Percentiles rank a stretch among this genome's conserved stretches.
Evolutionary conservation across 2,888 invertebrate genomes (phyloP).

Genomic region (Drosophila niveifrons): DNA sequence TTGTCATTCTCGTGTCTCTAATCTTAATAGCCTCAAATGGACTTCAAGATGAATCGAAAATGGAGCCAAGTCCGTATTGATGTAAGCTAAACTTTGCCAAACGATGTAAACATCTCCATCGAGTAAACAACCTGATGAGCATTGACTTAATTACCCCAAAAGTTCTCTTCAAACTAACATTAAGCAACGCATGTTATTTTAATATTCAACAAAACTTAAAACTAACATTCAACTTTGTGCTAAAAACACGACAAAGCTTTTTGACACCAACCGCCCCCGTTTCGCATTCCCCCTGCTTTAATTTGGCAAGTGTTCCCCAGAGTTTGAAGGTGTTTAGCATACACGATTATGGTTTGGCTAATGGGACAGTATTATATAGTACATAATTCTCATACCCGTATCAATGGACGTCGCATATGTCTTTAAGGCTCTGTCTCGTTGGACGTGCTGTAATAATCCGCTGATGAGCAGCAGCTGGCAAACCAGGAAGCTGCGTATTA

Average conservation of each 20-base stretch:
- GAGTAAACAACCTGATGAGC: background rate
- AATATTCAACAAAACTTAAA: slow-evolving; percentile 13
- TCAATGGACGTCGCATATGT: slow-evolving; percentile 31
- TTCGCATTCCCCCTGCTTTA: too few species aligned
- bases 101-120: background rate
- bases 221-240: slow-evolving; percentile 20
- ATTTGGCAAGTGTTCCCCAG: background rate
- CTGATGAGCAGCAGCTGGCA: slow-evolving; percentile 82
- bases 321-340: slow-evolving; percentile 20
- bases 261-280: slow-evolving; percentile 1
- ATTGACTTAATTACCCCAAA: slow-evolving; percentile 6
- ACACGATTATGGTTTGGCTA: slow-evolving; percentile 16
- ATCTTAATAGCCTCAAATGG: slow-evolving; percentile 36
- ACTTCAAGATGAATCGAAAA: slow-evolving; percentile 9
- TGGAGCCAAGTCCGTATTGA: background rate
- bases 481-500: slow-evolving; percentile 79
- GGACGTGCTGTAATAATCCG: slow-evolving; percentile 80
- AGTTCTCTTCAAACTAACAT: slow-evolving; percentile 14
- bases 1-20: slow-evolving; percentile 16
- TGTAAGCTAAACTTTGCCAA: background rate
- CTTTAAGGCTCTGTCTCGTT: slow-evolving; percentile 39
- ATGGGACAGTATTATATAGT: slow-evolving; percentile 28
- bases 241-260: slow-evolving; percentile 34
- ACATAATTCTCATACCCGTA: slow-evolving; percentile 45
- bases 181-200: slow-evolving; percentile 4